Conservation (phyloP, 2,113 vertebrate species). For the Brachionichthys hirsutus region DNA sequence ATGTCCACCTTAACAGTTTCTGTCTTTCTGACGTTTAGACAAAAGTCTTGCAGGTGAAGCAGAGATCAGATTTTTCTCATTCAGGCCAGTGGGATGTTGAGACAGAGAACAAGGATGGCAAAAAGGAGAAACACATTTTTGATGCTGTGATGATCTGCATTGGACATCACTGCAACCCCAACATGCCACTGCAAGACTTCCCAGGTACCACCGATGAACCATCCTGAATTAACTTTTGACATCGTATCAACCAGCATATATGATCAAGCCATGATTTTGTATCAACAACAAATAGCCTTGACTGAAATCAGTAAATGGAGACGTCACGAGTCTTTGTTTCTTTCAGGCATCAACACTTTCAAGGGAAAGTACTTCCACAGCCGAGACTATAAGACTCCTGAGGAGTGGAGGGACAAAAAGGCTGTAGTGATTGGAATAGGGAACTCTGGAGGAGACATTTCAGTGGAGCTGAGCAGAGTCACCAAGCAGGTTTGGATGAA, state of each 20-base stretch:
- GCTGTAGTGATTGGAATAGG: conserved; percentile 88
- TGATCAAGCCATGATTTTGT: background rate
- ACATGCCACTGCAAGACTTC: conserved; percentile 85
- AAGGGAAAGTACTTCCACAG: conserved; percentile 88
- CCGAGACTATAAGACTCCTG: conserved; percentile 86
- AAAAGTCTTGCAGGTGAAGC: conserved; percentile 79
- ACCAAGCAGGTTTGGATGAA: conserved; percentile 83
- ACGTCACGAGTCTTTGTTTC: background rate
- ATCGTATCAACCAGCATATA: background rate
- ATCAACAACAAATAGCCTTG: background rate
- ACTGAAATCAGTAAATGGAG: background rate
- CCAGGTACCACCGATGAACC: conserved; percentile 75
- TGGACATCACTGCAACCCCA: conserved; percentile 81
- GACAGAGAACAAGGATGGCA: conserved; percentile 71
- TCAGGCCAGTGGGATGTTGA: conserved; percentile 90
- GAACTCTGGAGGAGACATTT: conserved; percentile 91
- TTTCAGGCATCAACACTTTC: conserved; percentile 87
- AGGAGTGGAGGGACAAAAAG: conserved; percentile 80
- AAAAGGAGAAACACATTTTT: conserved; percentile 76
- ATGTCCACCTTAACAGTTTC: background rate
- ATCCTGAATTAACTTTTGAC: background rate
- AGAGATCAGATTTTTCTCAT: conserved; percentile 75
- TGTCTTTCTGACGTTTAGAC: conserved; percentile 73
- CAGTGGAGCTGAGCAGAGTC: conserved; percentile 88
- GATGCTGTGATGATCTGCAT: conserved; percentile 90